A percentile compares a stretch with the other conserved stretches of the same genome.
phyloP scores from a whole-genome alignment of 2,113 vertebrate genomes.

The Cygnus atratus region DNA sequence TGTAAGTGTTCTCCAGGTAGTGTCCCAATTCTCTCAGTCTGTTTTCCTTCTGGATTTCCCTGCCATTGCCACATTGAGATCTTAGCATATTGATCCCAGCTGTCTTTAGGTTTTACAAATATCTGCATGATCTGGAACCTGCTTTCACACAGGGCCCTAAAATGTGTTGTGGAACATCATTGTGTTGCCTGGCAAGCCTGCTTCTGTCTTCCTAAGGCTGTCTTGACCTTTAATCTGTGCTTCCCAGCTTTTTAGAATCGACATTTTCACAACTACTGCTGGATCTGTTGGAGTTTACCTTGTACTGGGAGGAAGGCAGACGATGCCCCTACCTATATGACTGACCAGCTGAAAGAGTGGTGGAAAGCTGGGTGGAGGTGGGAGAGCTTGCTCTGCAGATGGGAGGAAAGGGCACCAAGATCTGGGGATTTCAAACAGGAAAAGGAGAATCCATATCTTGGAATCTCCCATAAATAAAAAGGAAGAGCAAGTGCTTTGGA shows the following conservation, averaged over 20 bases:
- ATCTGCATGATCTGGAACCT: neutral
- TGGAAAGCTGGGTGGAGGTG: neutral
- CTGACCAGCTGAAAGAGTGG: neutral
- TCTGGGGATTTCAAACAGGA: neutral
- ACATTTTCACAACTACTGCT: neutral
- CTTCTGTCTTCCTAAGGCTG: neutral
- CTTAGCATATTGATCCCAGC: neutral
- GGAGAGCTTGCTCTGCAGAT: neutral
- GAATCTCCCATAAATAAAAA: neutral
- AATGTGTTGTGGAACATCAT: neutral
- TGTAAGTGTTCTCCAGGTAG: constrained; percentile 76
- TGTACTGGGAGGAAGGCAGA: neutral
- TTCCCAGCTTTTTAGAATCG: neutral
- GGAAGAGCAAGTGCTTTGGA: neutral
- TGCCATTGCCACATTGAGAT: neutral
- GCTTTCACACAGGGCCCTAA: neutral
- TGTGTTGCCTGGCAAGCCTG: neutral
- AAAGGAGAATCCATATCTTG: neutral
- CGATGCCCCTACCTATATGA: neutral
- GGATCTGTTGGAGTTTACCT: neutral
- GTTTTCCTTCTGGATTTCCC: neutral
- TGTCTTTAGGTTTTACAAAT: neutral
- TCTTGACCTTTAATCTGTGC: neutral
- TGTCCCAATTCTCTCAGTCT: neutral
- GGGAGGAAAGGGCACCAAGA: accelerated